Base-by-base conservation (phyloP, 37 sponge, comb jelly and placozoan species). In the Lycopodina hypogea region DNA sequence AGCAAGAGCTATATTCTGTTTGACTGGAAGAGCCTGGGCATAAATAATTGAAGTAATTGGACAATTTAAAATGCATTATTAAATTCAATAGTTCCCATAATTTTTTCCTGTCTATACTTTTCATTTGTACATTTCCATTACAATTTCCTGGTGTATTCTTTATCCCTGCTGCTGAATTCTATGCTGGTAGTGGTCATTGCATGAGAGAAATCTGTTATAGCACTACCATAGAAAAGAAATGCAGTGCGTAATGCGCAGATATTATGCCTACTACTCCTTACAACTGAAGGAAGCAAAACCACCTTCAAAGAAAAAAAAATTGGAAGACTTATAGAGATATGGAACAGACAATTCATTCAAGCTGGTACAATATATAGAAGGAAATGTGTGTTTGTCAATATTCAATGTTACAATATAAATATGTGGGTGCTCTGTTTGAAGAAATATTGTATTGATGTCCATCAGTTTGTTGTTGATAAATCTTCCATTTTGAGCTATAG, bases 401-500 rank as follows among this genome's bases (percentile, higher is more conserved):
- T 45, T 9, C 9, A 45, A 12, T 9, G 9, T 45, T 12, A 12
- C 30, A 65, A 65, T 59, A 26, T 4, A 18, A 9, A 9, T 45
- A 12, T 59, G 66, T 30, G 18, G 2, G 30, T 28, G 66, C n/a
- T n/a, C n/a, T n/a, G n/a, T n/a, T n/a, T n/a, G n/a, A n/a, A 65
- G 9, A 24, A 1, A 35, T 28, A 11, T 29, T 53, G 36, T 53
- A 73, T 52, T 53, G 53, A 30, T 73, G 74, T 56, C 99, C 99
- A 42, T 96, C 99, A 80, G 94, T 93, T 74, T 99, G 99, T 66
- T 88, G 89, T 50, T 93, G 94, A 77, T 87, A 95, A 3, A 52
- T 99, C 99, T 74, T 96, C 96, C 99, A 99, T 99, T 53, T 95
- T 94, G 12, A 99, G 82, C 85, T 93, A 87, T 6, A 80, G 32